Percentiles rank a stretch among this genome's conserved stretches.
These are phyloP conservation scores for Anhinga rufa DNA, from an alignment of 2,113 vertebrate genomes.

Conservation along the genomic window DNA sequence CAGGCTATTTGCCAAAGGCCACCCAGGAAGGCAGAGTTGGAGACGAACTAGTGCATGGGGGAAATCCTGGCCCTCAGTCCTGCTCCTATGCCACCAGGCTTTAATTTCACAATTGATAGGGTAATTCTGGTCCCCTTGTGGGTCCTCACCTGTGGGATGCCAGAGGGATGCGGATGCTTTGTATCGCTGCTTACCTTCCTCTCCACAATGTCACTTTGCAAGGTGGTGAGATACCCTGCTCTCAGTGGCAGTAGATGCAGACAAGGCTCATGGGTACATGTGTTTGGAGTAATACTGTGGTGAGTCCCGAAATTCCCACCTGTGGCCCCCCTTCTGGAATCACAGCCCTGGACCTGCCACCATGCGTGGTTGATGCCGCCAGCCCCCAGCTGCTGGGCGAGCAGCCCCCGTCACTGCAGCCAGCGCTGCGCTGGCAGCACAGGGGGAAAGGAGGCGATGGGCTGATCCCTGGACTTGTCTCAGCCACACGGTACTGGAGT, in stretches of 20 bases:
- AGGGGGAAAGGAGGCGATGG: neutral
- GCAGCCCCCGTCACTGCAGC: neutral
- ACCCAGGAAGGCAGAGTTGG: neutral
- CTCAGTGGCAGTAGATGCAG: neutral
- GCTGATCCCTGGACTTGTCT: neutral
- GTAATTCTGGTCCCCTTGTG: neutral
- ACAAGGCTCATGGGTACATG: neutral
- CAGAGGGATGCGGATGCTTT: neutral
- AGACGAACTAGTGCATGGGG: fast-evolving
- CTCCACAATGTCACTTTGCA: neutral
- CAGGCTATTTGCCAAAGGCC: conserved; percentile 2
- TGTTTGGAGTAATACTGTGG: neutral
- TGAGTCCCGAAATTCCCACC: neutral
- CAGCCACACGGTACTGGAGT: fast-evolving
- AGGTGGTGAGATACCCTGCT: neutral
- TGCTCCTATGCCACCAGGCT: neutral
- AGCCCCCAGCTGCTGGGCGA: neutral
- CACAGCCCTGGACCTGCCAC: neutral
- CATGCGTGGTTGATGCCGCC: neutral
- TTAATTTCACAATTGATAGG: neutral
- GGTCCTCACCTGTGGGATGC: neutral
- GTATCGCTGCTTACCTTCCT: neutral
- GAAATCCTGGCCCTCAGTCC: neutral
- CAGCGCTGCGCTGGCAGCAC: neutral
- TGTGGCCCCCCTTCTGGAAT: fast-evolving